Conservation (phyloP, 2,113 vertebrate species). For the Gopherus evgoodei region DNA sequence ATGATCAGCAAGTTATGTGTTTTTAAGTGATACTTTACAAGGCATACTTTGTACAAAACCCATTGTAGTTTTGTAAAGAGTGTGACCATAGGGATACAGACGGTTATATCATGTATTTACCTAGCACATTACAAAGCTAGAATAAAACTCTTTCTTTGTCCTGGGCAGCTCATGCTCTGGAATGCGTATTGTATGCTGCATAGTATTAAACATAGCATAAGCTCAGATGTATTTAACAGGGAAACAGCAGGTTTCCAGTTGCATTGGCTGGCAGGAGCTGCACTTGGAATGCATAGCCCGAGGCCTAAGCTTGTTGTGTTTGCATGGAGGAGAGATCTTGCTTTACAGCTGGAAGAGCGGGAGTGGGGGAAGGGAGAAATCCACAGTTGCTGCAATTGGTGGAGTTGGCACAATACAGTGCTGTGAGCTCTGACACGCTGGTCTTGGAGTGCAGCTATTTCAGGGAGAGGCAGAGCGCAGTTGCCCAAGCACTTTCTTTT, state of each 20-base stretch:
- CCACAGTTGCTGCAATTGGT: neutral
- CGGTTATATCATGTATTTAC: neutral
- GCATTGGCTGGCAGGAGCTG: accelerated
- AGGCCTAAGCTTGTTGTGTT: accelerated
- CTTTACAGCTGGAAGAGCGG: neutral
- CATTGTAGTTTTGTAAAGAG: no score
- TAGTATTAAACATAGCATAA: neutral
- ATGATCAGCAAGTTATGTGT: no score
- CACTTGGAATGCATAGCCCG: accelerated
- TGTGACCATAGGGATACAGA: no score
- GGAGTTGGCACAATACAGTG: neutral
- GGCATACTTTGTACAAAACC: no score
- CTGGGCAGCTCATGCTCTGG: neutral
- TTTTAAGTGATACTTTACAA: no score
- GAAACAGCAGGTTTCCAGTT: neutral
- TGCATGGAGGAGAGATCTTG: neutral
- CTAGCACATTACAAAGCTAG: accelerated
- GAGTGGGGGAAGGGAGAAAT: neutral
- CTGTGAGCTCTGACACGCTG: neutral
- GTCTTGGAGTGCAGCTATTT: neutral
- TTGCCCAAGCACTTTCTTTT: neutral
- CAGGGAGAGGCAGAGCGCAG: neutral
- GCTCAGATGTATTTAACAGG: neutral
- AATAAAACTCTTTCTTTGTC: neutral
- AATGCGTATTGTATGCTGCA: neutral